A percentile compares a stretch with the other conserved stretches of the same genome.
phyloP scores from a whole-genome alignment of 2,113 vertebrate species.

The Penelope pileata region DNA sequence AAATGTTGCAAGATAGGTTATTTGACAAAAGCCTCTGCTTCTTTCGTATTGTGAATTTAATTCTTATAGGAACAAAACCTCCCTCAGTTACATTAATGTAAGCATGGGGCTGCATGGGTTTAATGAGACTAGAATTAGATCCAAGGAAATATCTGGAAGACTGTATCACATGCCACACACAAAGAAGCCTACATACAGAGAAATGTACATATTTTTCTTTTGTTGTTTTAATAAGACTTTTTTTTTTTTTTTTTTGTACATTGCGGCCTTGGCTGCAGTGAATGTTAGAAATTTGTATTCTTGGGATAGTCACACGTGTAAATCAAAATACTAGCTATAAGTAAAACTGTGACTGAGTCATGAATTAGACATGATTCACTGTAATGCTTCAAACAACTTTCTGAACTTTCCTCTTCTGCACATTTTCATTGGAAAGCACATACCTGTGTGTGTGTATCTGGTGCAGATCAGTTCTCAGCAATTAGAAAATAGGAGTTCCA shows the following conservation, averaged over 20 bases:
- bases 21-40: slow-evolving; percentile 7
- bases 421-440: not conserved
- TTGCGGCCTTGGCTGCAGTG: not conserved
- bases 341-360: not conserved
- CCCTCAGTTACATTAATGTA: not conserved
- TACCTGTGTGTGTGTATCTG: not conserved
- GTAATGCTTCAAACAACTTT: not conserved
- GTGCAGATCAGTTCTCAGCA: not conserved
- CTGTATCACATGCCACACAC: slow-evolving; percentile 29
- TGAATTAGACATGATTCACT: not conserved
- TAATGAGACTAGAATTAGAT: slow-evolving; percentile 45
- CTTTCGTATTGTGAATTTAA: slow-evolving; percentile 23
- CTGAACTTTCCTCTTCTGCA: not conserved
- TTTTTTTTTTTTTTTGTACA: not conserved
- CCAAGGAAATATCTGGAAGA: slow-evolving; percentile 56
- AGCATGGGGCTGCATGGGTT: not conserved
- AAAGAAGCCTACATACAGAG: not conserved
- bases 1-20: not conserved
- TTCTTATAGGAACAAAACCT: slow-evolving; percentile 35
- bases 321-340: not conserved
- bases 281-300: not conserved
- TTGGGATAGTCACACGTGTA: not conserved
- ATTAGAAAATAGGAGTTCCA: not conserved
- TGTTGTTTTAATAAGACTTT: not conserved
- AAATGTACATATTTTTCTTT: not conserved